Conservation (phyloP, 2,888 invertebrate genomes). For the Rotaria magnacalcarata region DNA sequence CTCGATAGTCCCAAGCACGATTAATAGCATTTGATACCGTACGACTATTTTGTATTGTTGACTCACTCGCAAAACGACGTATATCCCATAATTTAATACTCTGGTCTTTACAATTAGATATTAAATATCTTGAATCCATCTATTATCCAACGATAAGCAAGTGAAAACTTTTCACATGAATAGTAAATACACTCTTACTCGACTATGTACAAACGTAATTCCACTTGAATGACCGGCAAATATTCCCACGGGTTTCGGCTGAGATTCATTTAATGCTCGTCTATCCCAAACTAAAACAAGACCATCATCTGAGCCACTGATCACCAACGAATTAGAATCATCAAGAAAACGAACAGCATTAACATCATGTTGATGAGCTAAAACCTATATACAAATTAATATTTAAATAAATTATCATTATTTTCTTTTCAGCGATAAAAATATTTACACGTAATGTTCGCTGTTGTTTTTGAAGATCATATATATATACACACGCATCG, state of each 20-base stretch:
- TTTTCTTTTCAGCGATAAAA: not conserved
- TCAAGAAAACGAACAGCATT: constrained; percentile 77
- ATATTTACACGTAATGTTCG: constrained; percentile 57
- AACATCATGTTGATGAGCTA: constrained; percentile 72
- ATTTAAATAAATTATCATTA: too few species aligned
- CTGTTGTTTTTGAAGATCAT: constrained; percentile 64
- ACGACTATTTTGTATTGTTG: constrained; percentile 49
- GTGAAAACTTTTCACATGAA: too few species aligned
- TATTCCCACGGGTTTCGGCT: constrained; percentile 69
- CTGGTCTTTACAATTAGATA: constrained; percentile 81
- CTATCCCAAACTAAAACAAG: constrained; percentile 68
- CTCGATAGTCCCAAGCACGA: not conserved
- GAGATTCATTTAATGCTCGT: constrained; percentile 67
- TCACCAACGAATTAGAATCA: constrained; percentile 69
- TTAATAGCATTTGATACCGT: not conserved
- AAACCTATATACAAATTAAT: constrained; percentile 52
- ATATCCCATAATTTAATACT: constrained; percentile 82
- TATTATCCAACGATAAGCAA: too few species aligned
- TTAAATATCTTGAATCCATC: constrained; percentile 70
- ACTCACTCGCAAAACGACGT: constrained; percentile 65
- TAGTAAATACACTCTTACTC: constrained; percentile 57
- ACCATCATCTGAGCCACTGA: constrained; percentile 67
- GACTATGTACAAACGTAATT: constrained; percentile 74
- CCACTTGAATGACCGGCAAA: constrained; percentile 77
- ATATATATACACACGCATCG: constrained; percentile 72